Evolutionary conservation across 1,140 invertebrate species (phyloP).

Genomic region (Dinothrombium tinctorium): DNA sequence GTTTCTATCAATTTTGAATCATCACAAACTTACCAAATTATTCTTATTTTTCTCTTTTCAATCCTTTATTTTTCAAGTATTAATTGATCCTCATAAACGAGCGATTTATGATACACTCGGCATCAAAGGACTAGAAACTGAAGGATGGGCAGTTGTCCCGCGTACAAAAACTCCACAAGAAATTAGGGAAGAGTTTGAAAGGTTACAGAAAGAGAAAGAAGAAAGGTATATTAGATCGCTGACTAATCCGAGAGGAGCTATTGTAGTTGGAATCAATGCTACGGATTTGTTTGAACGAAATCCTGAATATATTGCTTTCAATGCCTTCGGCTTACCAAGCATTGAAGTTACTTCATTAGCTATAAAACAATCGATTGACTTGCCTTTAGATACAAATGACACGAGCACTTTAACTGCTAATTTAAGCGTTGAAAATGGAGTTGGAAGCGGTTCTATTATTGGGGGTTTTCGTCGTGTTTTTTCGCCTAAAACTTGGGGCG

Average conservation of each 20-base stretch:
- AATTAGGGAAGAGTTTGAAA: slow-evolving; percentile 81
- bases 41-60: slow-evolving; percentile 4
- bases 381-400: slow-evolving; percentile 59
- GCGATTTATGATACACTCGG: slow-evolving; percentile 57
- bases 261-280: slow-evolving; percentile 69
- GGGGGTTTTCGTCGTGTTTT: slow-evolving; percentile 43
- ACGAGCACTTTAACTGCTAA: slow-evolving; percentile 38
- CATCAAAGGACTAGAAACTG: slow-evolving; percentile 53
- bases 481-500: slow-evolving; percentile 57
- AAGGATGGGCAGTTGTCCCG: slow-evolving; percentile 68
- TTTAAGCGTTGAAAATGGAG: slow-evolving; percentile 62
- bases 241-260: slow-evolving; percentile 58
- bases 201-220: slow-evolving; percentile 37
- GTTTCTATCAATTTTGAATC: slow-evolving; percentile 51
- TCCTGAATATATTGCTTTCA: background rate
- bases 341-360: slow-evolving; percentile 76
- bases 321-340: slow-evolving; percentile 30
- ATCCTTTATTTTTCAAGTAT: slow-evolving; percentile 28
- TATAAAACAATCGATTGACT: slow-evolving; percentile 73
- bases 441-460: slow-evolving; percentile 44
- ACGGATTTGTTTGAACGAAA: slow-evolving; percentile 55
- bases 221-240: slow-evolving; percentile 55
- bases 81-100: slow-evolving; percentile 47
- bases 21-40: slow-evolving; percentile 2
- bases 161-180: slow-evolving; percentile 68